Conservation (phyloP, 1,140 invertebrate genomes). For the Coenobita brevimanus region DNA sequence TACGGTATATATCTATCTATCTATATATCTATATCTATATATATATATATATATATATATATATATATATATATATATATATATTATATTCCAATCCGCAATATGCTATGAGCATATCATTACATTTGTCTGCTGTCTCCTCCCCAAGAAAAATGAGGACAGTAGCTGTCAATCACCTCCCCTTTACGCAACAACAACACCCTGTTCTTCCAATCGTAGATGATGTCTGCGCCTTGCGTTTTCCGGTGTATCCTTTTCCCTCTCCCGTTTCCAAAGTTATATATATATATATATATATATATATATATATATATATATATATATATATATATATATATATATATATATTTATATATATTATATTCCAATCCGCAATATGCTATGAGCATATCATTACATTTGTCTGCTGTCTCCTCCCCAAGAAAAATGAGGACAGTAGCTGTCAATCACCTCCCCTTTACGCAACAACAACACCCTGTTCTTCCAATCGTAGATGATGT, state of each 20-base stretch:
- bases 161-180: conserved; percentile 1
- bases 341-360: too few relatives aligned
- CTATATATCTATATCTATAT: too few relatives aligned
- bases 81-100: neutral
- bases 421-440: neutral
- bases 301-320: too few relatives aligned
- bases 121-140: neutral
- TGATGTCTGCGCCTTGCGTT: neutral
- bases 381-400: neutral
- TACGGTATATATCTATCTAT: too few relatives aligned
- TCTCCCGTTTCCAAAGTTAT: too few relatives aligned
- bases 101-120: neutral
- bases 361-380: neutral
- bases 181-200: conserved; percentile 3
- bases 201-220: neutral
- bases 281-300: too few relatives aligned
- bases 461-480: neutral
- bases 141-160: neutral
- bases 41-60: too few relatives aligned
- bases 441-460: neutral
- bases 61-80: too few relatives aligned
- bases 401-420: neutral
- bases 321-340: too few relatives aligned
- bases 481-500: neutral
- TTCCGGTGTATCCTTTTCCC: neutral